Evolutionary conservation across 53 echinoderm and acorn worm genomes (phyloP), one percentile per base, ranked within the genome.

Genomic region (Paelopatides confundens): DNA sequence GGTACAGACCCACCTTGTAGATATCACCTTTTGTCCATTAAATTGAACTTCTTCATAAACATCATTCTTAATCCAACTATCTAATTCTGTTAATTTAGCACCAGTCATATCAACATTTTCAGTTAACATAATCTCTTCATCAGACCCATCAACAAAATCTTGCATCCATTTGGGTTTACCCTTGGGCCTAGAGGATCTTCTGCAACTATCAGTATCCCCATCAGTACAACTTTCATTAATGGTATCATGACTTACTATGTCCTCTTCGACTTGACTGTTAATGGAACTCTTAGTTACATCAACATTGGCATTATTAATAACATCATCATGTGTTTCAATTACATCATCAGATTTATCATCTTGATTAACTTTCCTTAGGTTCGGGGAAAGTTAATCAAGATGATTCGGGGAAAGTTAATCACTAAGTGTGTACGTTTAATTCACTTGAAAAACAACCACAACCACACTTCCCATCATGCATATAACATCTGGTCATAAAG

Each of bases 81-180:
- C 65, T 21, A 65, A 27, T 66, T 65, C 65, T 65, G 10, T 63
- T 7, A 14, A 36, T 18, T 85, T 85, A 26, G 86, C 86, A 85
- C 4, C 18, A 27, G 37, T 17, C 26, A 85, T 66, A 85, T 66
- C 66, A 85, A 85, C 49, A 5, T 85, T 17, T 67, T 85, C 86
- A 40, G 69, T 39, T 27, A 85, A 5, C 69, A 86, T 67, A 35
- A 74, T 74, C 37, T 39, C 51, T 40, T 86, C 86, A 43, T 86
- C 86, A 46, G 4, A 47, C 27, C 69, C 51, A 15, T 74, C 86
- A 86, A 86, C 67, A 67, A 63, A 84, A 64, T 84, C 84, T 84
- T 62, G 9, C 63, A 84, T 64, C 64, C 84, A 84, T 64, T 84
- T 62, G 11, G 84, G 64, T 84, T 84, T 84, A 68, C 47, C 36